Conservation (phyloP, 2,888 invertebrate genomes). For the Thumatha senex region DNA sequence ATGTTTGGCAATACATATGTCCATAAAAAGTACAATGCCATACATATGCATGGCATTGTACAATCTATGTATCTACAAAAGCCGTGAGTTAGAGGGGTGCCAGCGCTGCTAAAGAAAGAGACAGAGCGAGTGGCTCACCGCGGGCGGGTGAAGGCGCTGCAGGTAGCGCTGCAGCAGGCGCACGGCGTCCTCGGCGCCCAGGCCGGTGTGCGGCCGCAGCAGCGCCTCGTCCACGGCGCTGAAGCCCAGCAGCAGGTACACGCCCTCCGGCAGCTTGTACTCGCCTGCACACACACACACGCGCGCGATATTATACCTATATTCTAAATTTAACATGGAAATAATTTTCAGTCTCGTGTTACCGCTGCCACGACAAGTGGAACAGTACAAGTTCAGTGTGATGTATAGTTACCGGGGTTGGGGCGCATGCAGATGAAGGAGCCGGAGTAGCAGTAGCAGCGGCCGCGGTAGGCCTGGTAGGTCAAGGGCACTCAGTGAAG, state of each 20-base stretch:
- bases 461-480: slow-evolving; percentile 94
- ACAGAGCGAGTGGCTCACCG: too few relatives aligned
- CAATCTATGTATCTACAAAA: too few relatives aligned
- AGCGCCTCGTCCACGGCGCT: slow-evolving; percentile 94
- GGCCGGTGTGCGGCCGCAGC: slow-evolving; percentile 91
- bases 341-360: too few relatives aligned
- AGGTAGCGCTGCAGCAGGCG: slow-evolving; percentile 91
- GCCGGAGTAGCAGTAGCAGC: slow-evolving; percentile 95
- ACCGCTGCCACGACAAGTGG: too few relatives aligned
- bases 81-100: too few relatives aligned
- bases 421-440: slow-evolving; percentile 97
- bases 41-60: too few relatives aligned
- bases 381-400: too few relatives aligned
- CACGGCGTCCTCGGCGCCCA: slow-evolving; percentile 93
- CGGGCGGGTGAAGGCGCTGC: slow-evolving; percentile 85
- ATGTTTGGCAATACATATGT: too few relatives aligned
- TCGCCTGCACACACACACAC: slow-evolving; percentile 76
- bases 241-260: slow-evolving; percentile 94
- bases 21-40: too few relatives aligned
- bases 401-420: slow-evolving; percentile 77
- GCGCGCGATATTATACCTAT: neutral
- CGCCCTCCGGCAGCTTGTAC: slow-evolving; percentile 91
- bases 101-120: too few relatives aligned
- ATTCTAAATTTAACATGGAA: too few relatives aligned
- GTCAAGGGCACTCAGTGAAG: too few relatives aligned